phyloP scores from a whole-genome alignment of 2,113 vertebrate species.

The Aythya baeri region DNA sequence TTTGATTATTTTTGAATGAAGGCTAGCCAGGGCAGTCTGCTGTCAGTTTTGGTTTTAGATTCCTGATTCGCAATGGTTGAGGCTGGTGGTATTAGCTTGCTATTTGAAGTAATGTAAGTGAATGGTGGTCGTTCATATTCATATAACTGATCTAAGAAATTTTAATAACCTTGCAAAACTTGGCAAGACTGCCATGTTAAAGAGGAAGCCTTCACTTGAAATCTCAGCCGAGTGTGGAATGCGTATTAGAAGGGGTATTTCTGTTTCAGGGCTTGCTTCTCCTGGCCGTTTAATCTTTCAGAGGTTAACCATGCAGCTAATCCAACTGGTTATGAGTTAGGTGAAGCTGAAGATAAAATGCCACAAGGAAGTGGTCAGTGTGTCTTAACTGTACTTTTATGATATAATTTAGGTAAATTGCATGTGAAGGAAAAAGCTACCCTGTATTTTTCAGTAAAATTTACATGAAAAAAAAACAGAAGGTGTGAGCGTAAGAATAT shows the following conservation, averaged over 20 bases:
- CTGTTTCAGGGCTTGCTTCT: background rate
- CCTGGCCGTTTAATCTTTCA: background rate
- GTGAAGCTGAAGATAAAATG: background rate
- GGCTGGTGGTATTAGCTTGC: background rate
- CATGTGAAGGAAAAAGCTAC: background rate
- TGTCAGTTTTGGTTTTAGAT: slow-evolving; percentile 28
- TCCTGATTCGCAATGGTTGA: slow-evolving; percentile 41
- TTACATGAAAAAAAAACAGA: background rate
- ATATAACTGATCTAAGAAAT: slow-evolving; percentile 34
- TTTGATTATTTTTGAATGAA: background rate
- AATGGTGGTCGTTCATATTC: background rate
- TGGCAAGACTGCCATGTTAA: background rate
- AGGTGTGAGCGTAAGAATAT: background rate
- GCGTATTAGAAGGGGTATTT: background rate
- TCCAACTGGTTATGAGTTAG: background rate
- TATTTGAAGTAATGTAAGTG: background rate
- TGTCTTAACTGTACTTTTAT: background rate
- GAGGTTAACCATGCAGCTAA: slow-evolving; percentile 18
- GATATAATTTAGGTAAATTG: background rate
- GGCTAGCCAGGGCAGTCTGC: background rate
- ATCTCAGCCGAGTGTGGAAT: background rate
- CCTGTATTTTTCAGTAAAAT: background rate
- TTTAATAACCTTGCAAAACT: slow-evolving; percentile 38
- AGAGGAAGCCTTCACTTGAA: background rate
- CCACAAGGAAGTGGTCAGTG: background rate